Percentiles rank a stretch among this genome's conserved stretches.
Evolutionary conservation across 2,797 vertebrate genomes (phyloP).

Genomic region (Cottoperca gobio): DNA sequence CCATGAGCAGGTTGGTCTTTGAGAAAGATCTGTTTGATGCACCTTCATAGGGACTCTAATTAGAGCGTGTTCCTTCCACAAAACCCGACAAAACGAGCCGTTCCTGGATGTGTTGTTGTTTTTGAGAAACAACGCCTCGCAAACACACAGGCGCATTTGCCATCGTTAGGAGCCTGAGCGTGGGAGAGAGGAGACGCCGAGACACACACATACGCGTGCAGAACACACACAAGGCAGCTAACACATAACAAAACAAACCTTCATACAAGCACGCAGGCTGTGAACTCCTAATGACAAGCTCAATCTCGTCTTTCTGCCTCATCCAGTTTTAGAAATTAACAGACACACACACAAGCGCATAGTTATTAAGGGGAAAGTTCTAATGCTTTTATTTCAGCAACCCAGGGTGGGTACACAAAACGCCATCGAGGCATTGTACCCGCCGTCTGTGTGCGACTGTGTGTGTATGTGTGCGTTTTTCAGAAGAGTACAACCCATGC

Average conservation of each 20-base stretch:
- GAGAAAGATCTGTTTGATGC: slow-evolving; percentile 80
- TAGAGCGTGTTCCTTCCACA: slow-evolving; percentile 79
- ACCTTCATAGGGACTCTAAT: slow-evolving; percentile 84
- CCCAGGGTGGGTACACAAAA: slow-evolving; percentile 74
- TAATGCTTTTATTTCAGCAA: slow-evolving; percentile 73
- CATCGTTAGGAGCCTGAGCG: slow-evolving; percentile 81
- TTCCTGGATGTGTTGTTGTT: slow-evolving; percentile 83
- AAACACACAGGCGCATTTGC: slow-evolving; percentile 81
- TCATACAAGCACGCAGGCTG: slow-evolving; percentile 77
- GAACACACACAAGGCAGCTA: slow-evolving; percentile 65
- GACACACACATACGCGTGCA: slow-evolving; percentile 36
- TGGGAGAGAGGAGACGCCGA: slow-evolving; percentile 77
- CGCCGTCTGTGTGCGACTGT: slow-evolving; percentile 40
- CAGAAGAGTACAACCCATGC: slow-evolving; percentile 72
- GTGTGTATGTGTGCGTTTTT: slow-evolving; percentile 48
- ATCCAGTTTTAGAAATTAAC: slow-evolving; percentile 86
- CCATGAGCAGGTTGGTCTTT: slow-evolving; percentile 78
- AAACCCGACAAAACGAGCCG: slow-evolving; percentile 80
- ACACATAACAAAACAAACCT: slow-evolving; percentile 83
- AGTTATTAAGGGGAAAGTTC: slow-evolving; percentile 76
- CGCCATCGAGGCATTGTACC: slow-evolving; percentile 76
- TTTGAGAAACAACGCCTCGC: slow-evolving; percentile 78
- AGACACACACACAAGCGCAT: slow-evolving; percentile 60
- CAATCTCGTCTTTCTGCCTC: slow-evolving; percentile 83
- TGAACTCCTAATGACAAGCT: slow-evolving; percentile 83